Base-by-base conservation (phyloP, 1,140 invertebrate genomes). In the Leguminivora glycinivorella region DNA sequence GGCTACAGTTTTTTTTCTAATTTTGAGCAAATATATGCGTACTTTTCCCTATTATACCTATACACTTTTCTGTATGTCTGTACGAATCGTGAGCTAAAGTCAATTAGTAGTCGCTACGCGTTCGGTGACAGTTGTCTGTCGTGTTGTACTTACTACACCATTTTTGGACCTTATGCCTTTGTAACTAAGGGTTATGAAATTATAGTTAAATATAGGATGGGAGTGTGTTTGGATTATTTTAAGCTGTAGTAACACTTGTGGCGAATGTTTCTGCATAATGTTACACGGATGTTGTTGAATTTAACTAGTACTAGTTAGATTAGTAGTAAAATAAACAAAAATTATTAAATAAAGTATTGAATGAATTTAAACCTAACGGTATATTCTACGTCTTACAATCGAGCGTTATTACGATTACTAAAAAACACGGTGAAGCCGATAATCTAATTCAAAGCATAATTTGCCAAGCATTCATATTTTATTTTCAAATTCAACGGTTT, bases 161-260 rank as follows among this genome's bases (percentile, higher is more conserved):
- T 47, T 47, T 17, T 47, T 47, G 43, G 4, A 47, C n/a, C n/a
- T 47, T 47, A 47, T 47, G 43, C 0, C n/a, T 5, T 47, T 17
- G n/a, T 1, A 17, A 47, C n/a, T 47, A 47, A 47, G 43, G n/a
- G 2, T 17, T 17, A 47, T 7, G n/a, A 47, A 47, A 7, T 6
- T 14, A 6, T 5, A 47, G n/a, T 17, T 17, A 47, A 38, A 3
- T 17, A 47, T n/a, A n/a, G 3, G 4, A 47, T 47, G 43, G n/a
- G n/a, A n/a, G 43, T 7, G 7, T 22, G 47, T 52, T 52, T 6
- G 47, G 47, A 52, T 52, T 52, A 52, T 52, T 52, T 52, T 52
- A 52, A 52, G 19, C 47, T 22, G 47, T 52, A 19, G 43, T 52
- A 17, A 52, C 47, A 52, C 47, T 52, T 52, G 47, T 52, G 47